These are phyloP conservation scores for Scaptomyza cyrtandrae DNA, from an alignment of 2,888 invertebrate genomes.

Conservation along the genomic window DNA sequence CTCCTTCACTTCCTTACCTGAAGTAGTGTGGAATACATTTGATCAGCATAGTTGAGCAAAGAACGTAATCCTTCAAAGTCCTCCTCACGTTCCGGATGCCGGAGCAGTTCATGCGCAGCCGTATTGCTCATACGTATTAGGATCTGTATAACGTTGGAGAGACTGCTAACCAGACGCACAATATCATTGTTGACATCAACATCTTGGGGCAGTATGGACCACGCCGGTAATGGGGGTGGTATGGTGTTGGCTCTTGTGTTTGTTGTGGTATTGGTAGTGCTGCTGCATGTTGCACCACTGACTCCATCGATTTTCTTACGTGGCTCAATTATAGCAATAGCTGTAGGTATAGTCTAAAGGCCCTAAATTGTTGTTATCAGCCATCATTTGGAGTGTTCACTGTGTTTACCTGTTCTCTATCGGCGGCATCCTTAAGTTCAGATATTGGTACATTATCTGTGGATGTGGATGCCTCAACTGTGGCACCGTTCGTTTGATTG, in stretches of 20 bases:
- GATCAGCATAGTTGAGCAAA: constrained; percentile 49
- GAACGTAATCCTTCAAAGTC: constrained; percentile 35
- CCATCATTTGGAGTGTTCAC: neutral
- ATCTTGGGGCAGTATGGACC: constrained; percentile 32
- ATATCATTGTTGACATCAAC: constrained; percentile 35
- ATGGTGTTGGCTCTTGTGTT: neutral
- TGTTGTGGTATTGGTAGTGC: neutral
- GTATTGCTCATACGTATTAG: constrained; percentile 49
- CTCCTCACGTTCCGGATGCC: constrained; percentile 48
- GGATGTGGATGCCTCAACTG: constrained; percentile 7
- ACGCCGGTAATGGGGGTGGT: constrained; percentile 8
- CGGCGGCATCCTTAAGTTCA: neutral
- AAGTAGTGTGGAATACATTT: constrained; percentile 47
- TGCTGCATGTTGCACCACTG: neutral
- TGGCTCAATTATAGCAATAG: constrained; percentile 48
- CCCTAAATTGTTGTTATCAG: constrained; percentile 1
- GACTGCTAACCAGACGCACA: constrained; percentile 37
- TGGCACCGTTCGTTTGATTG: constrained; percentile 8
- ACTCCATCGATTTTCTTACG: constrained; percentile 4
- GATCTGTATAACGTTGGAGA: constrained; percentile 45
- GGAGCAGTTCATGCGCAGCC: constrained; percentile 38
- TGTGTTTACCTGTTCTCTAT: constrained; percentile 24
- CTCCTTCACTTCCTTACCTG: constrained; percentile 23
- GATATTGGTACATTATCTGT: constrained; percentile 1
- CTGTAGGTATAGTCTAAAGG: constrained; percentile 3